Evolutionary conservation across 2,888 invertebrate genomes (phyloP), one percentile per base, ranked within the genome.

Genomic region (Aplocera efformata): DNA sequence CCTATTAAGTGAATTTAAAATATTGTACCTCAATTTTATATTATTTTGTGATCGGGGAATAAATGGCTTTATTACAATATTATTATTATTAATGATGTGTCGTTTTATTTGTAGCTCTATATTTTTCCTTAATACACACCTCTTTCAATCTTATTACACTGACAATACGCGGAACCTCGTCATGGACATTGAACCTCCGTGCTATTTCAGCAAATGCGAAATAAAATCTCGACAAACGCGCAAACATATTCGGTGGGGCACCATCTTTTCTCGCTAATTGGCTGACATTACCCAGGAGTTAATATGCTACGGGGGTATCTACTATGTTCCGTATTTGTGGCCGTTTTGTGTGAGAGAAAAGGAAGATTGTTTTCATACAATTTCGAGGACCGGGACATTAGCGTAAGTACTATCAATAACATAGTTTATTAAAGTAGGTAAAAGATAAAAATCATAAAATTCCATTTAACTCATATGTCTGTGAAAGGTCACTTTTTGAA

Each of bases 341-440:
- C 58, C 11, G 71, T 65, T 29, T 51, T 49, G 1, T 44, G 70
- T 60, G 68, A 64, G 26, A 59, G 80, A 33, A 67, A 75, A 33
- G 60, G 82, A 1, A 84, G 86, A 48, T 75, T 91, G 26, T 72
- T 92, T 32, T 83, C 90, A 1, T 92, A 92, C 53, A 84, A 92
- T 54, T 81, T 89, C 0, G 30, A 63, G 1, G 78, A 89, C 7
- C 84, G 89, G 7, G 88, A 90, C 50, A 80, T 92, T 29, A 73
- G 70, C 39, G 92, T 92, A 61, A 90, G 90, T 89, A 33, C n/a
- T 17, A 17, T 17, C 13, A 2, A 17, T 2, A 17, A 17, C 2
- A 17, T 17, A n/a, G n/a, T 17, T 17, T 17, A 17, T 17, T 5
- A 17, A 2, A 17, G 13, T n/a, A n/a, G n/a, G n/a, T n/a, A n/a